phyloP scores from a whole-genome alignment of 2,113 vertebrate genomes.

The Macquaria ambigua region DNA sequence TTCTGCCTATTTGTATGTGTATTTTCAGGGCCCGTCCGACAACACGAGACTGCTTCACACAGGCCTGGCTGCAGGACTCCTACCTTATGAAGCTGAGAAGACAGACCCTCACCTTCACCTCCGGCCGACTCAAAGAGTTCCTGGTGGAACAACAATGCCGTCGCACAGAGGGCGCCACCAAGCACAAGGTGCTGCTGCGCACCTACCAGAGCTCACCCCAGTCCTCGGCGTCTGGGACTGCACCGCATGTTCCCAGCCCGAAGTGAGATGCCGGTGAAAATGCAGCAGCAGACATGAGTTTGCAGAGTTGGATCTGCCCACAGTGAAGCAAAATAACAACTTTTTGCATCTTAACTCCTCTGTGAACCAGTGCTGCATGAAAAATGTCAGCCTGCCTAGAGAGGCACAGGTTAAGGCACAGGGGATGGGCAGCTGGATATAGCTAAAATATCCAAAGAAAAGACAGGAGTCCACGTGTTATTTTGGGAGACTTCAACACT shows the following conservation, averaged over 20 bases:
- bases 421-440: neutral
- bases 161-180: constrained; percentile 87
- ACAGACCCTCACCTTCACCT: constrained; percentile 96
- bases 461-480: constrained; percentile 1
- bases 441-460: constrained; percentile 15
- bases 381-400: neutral
- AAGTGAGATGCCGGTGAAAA: constrained; percentile 72
- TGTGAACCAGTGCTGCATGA: constrained; percentile 14
- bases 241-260: constrained; percentile 47
- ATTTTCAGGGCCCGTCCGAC: constrained; percentile 90
- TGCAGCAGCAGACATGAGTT: neutral
- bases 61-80: constrained; percentile 95
- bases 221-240: constrained; percentile 81
- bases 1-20: neutral
- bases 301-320: constrained; percentile 4
- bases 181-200: constrained; percentile 96
- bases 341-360: neutral
- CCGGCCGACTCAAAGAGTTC: constrained; percentile 92
- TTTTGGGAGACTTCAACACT: constrained; percentile 22
- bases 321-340: neutral
- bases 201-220: constrained; percentile 86
- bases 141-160: constrained; percentile 90
- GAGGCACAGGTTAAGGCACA: constrained; percentile 2
- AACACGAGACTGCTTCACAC: constrained; percentile 91
- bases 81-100: constrained; percentile 97